Evolutionary conservation across 2,888 invertebrate species (phyloP).

Genomic region (Acleris emargana): DNA sequence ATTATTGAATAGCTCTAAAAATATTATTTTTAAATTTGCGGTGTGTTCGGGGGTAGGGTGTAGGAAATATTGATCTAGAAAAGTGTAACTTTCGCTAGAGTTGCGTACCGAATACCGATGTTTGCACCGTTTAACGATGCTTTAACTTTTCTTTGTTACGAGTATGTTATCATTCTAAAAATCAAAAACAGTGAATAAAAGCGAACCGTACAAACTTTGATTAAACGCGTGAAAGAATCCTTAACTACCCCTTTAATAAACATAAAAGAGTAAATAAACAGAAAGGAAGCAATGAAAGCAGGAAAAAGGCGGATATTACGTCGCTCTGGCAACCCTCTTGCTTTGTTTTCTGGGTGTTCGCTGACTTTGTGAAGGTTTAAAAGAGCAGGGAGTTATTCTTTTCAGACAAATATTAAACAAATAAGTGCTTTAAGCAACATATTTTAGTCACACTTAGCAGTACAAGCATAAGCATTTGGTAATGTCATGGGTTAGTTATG

Average conservation of each 20-base stretch:
- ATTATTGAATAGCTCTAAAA: too few species aligned
- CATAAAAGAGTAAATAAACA: slow-evolving; percentile 19
- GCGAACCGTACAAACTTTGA: not conserved
- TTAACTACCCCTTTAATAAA: slow-evolving; percentile 14
- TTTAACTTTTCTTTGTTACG: too few species aligned
- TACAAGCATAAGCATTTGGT: too few species aligned
- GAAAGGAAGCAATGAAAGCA: slow-evolving; percentile 22
- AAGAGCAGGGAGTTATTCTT: slow-evolving; percentile 1
- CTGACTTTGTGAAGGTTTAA: slow-evolving; percentile 17
- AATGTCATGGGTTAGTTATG: too few species aligned
- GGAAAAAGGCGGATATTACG: slow-evolving; percentile 30
- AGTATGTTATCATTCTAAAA: not conserved
- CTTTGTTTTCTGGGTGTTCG: slow-evolving; percentile 22
- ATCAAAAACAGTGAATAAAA: not conserved
- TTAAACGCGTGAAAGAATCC: slow-evolving; percentile 13
- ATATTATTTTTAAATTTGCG: too few species aligned
- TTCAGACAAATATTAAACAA: not conserved
- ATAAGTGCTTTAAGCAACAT: not conserved
- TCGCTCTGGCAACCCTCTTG: slow-evolving; percentile 17
- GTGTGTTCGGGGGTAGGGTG: too few species aligned
- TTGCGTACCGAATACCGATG: too few species aligned
- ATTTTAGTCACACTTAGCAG: too few species aligned
- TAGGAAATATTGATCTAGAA: too few species aligned
- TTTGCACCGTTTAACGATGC: too few species aligned
- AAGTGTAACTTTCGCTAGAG: too few species aligned